These are phyloP conservation scores for Labia minor DNA, from an alignment of 2,888 invertebrate genomes.

Conservation along the genomic window DNA sequence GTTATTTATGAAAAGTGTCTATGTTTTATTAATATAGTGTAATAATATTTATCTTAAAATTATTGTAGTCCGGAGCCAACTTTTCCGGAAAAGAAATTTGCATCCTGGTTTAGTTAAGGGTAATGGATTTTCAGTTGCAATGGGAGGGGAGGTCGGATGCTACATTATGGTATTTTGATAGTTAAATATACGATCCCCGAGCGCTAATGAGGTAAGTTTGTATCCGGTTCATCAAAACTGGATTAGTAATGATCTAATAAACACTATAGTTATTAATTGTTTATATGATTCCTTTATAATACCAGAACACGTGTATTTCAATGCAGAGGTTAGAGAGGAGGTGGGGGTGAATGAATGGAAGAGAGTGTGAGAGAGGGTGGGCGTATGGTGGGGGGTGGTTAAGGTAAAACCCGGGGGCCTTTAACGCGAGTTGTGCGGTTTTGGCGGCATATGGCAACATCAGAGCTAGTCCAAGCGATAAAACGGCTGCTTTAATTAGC, in stretches of 20 bases:
- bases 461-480: not conserved
- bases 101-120: no score
- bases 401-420: not conserved
- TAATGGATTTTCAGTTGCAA: no score
- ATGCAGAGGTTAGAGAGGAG: not conserved
- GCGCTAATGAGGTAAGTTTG: slow-evolving; percentile 13
- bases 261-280: slow-evolving; percentile 13
- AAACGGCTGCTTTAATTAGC: slow-evolving; percentile 1
- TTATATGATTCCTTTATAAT: slow-evolving; percentile 13
- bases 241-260: slow-evolving; percentile 13
- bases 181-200: not conserved
- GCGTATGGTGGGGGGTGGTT: not conserved
- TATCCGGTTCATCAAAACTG: slow-evolving; percentile 4
- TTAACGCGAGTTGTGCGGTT: slow-evolving; percentile 9
- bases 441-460: not conserved
- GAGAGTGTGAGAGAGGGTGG: not conserved
- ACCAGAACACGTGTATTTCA: not conserved
- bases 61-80: no score
- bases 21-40: no score
- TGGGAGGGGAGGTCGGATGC: no score
- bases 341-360: not conserved
- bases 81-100: no score
- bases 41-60: no score
- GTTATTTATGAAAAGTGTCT: no score
- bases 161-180: slow-evolving; percentile 8